These are phyloP conservation scores for Frankliniella intonsa DNA, from an alignment of 2,888 invertebrate species.

Conservation along the genomic window DNA sequence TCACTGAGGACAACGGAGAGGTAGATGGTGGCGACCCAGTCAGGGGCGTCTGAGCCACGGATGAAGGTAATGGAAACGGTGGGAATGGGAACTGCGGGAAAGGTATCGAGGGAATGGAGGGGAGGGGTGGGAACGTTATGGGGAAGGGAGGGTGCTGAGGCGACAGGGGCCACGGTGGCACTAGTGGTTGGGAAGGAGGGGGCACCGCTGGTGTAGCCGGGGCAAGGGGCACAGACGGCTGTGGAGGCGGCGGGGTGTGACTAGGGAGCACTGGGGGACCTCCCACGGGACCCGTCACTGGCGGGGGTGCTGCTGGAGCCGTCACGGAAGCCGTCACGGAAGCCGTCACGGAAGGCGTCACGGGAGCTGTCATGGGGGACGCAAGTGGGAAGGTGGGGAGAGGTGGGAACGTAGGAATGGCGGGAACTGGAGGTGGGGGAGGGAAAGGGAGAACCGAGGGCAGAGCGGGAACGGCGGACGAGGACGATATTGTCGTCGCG, in stretches of 20 bases:
- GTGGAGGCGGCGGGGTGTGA: background rate
- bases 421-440: background rate
- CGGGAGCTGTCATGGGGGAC: too few species aligned
- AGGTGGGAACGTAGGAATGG: background rate
- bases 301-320: too few species aligned
- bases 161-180: background rate
- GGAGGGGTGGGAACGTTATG: background rate
- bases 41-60: too few species aligned
- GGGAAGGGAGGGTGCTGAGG: background rate
- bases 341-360: too few species aligned
- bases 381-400: background rate
- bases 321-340: too few species aligned
- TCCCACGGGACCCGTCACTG: too few species aligned
- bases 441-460: background rate
- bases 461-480: background rate
- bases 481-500: background rate
- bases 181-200: background rate
- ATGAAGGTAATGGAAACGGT: background rate
- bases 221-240: background rate
- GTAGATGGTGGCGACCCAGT: too few species aligned
- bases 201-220: background rate
- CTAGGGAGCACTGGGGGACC: too few species aligned
- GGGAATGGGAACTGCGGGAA: background rate
- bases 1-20: too few species aligned
- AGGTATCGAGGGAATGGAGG: background rate